A percentile compares a stretch with the other conserved stretches of the same genome.
Evolutionary conservation across 2,797 vertebrate genomes (phyloP).

Genomic region (Squalus acanthias): DNA sequence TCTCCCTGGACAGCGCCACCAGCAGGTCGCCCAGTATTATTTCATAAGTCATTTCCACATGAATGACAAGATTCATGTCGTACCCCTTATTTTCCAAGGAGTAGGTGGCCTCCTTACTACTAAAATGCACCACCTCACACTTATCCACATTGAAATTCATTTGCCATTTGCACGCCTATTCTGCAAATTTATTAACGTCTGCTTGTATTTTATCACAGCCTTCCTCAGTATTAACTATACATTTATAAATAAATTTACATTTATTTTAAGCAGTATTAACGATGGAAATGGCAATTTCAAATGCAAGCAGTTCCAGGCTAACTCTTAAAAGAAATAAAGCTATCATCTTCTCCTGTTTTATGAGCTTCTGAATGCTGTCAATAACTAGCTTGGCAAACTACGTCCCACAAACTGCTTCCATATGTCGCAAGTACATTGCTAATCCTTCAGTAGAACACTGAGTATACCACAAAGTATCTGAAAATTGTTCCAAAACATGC

Average conservation of each 20-base stretch:
- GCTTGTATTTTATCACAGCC: background rate
- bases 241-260: background rate
- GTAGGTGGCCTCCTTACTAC: no score
- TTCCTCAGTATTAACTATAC: background rate
- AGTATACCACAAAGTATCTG: background rate
- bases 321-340: background rate
- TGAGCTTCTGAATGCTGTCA: background rate
- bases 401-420: background rate
- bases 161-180: background rate
- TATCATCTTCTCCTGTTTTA: background rate
- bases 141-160: background rate
- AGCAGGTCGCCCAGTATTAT: no score
- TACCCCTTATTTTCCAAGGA: no score
- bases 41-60: no score
- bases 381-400: background rate
- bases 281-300: background rate
- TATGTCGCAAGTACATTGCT: conserved; percentile 7
- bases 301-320: background rate
- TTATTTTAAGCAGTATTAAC: background rate
- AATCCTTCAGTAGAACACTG: background rate
- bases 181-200: background rate
- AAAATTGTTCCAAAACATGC: background rate
- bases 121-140: background rate
- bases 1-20: no score
- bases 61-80: no score